Evolutionary conservation across 2,797 vertebrate genomes (phyloP), one percentile per base, ranked within the genome.

Genomic region (Neosilurus mollespiculum): DNA sequence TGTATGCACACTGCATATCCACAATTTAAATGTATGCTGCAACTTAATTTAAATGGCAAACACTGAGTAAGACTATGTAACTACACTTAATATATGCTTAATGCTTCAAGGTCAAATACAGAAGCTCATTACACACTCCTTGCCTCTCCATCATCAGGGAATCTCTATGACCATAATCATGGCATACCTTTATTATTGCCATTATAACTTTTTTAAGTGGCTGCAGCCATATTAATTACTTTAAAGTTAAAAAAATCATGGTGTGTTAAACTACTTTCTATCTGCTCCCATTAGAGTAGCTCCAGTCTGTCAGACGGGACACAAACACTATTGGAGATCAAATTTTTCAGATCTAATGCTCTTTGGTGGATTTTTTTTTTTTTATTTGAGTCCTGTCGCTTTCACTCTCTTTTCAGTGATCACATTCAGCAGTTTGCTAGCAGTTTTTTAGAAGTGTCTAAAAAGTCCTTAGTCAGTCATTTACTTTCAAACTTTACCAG

Each of bases 401-500:
- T 37, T 37, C 30, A 61, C 2, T 59, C 30, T 58, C 24, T 73
- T 15, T 10, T 18, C 71, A 73, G 56, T 9, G 4, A n/a, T 54
- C 70, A 73, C n/a, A 59, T 30, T 34, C 26, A 58, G 54, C 34
- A 30, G 24, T 20, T 56, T 72, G 26, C 3, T 30, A 18, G 14
- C 0, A 54, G 53, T 10, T 61, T 30, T 61, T 61, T 7, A 43
- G 1, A 37, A 58, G 20, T 77, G 30, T 14, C 56, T 59, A 61
- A 77, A 30, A 77, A 61, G 34, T 61, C 20, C 30, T 77, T 77
- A 77, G 73, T 77, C 73, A 77, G 73, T 20, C 12, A 15, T 43
- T 77, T 61, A 30, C 22, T 77, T 22, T 77, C 73, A 2, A 77
- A 56, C 85, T 81, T 30, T 88, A 85, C 89, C 89, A 91, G 89